Conservation (phyloP, 2,113 vertebrate genomes). For the Megalops atlanticus region DNA sequence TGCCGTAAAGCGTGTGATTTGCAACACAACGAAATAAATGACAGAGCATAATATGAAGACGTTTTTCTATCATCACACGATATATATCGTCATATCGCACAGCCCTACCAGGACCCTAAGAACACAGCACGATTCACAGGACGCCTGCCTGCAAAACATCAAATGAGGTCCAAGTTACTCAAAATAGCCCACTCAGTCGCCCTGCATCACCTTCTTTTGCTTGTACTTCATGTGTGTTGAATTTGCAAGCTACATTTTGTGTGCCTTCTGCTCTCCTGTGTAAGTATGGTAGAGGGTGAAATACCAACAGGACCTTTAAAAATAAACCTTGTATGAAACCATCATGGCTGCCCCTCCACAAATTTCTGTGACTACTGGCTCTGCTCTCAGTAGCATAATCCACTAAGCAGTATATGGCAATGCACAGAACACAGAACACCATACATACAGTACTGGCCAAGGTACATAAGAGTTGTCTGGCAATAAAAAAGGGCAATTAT, state of each 20-base stretch:
- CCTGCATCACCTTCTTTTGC: not conserved
- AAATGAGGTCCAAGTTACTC: not conserved
- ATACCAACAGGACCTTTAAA: slow-evolving; percentile 8
- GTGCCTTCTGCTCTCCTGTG: not conserved
- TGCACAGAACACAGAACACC: not conserved
- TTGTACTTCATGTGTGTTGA: not conserved
- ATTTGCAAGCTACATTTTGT: not conserved
- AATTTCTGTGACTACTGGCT: slow-evolving; percentile 6
- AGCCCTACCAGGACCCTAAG: not conserved
- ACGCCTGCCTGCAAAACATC: not conserved
- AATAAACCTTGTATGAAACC: not conserved
- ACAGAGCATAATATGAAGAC: no score
- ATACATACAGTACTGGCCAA: not conserved
- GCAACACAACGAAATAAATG: no score
- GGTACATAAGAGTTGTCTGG: not conserved
- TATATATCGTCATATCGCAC: no score
- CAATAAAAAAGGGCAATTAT: not conserved
- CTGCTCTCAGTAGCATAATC: not conserved
- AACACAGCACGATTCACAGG: not conserved
- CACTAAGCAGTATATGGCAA: slow-evolving; percentile 8
- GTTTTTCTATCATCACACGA: no score
- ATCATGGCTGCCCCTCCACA: not conserved
- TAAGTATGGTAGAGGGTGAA: not conserved
- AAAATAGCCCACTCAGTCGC: not conserved
- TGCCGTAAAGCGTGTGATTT: no score